Percentiles rank a stretch among this genome's conserved stretches.
phyloP scores from a whole-genome alignment of 2,888 invertebrate species.

The Cartodere bifasciata region DNA sequence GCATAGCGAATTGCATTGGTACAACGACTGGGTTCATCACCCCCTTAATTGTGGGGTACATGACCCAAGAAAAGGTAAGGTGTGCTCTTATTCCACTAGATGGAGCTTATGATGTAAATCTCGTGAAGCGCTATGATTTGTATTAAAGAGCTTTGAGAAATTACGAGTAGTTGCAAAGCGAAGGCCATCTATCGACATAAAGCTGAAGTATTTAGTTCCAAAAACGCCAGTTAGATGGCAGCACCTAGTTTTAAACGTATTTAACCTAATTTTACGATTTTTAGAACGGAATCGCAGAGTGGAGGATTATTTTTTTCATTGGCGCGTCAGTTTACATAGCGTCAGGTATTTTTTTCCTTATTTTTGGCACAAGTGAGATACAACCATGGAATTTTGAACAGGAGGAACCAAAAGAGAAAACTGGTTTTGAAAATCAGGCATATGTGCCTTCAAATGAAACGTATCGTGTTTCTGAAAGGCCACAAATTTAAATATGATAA shows the following conservation, averaged over 20 bases:
- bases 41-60: conserved; percentile 52
- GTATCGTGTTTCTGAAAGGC: too few relatives aligned
- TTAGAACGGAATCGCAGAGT: conserved; percentile 65
- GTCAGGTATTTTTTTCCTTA: conserved; percentile 53
- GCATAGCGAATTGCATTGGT: conserved; percentile 61
- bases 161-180: too few relatives aligned
- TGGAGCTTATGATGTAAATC: too few relatives aligned
- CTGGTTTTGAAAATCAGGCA: conserved; percentile 1
- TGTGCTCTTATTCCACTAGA: conserved; percentile 5
- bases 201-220: too few relatives aligned
- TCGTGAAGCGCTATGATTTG: too few relatives aligned
- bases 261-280: conserved; percentile 23
- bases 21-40: conserved; percentile 57
- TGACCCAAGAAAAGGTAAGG: conserved; percentile 28
- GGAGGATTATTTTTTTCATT: conserved; percentile 61
- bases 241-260: too few relatives aligned
- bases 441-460: too few relatives aligned
- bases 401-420: not conserved
- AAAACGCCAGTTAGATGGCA: too few relatives aligned
- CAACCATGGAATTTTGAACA: conserved; percentile 54
- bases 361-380: conserved; percentile 58
- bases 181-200: too few relatives aligned
- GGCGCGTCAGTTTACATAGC: conserved; percentile 57
- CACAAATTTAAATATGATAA: too few relatives aligned
- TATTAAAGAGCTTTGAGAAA: too few relatives aligned